Conservation (phyloP, 1,140 invertebrate genomes). For the Lerema accius region DNA sequence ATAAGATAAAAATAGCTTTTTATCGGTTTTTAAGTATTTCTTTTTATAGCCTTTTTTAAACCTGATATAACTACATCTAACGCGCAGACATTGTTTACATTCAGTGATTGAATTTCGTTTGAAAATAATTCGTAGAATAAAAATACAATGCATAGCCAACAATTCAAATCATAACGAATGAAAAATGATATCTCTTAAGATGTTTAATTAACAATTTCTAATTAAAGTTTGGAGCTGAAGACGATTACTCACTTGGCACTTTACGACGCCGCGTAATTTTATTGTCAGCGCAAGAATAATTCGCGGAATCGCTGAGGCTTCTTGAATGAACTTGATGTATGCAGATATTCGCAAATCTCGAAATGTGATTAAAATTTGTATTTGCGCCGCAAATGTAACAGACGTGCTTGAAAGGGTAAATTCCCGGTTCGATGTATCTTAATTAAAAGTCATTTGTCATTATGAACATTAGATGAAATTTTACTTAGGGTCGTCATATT, state of each 20-base stretch:
- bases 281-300: background rate
- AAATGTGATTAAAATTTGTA: conserved; percentile 1
- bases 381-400: conserved; percentile 6
- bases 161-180: background rate
- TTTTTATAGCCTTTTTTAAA: too few species aligned
- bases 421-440: background rate
- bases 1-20: too few species aligned
- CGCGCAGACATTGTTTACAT: too few species aligned
- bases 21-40: too few species aligned
- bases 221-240: background rate
- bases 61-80: too few species aligned
- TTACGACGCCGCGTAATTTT: background rate
- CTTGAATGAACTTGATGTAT: background rate
- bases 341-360: background rate
- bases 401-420: background rate
- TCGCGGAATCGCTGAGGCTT: background rate
- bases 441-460: background rate
- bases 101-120: too few species aligned
- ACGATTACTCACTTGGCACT: background rate
- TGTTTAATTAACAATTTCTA: background rate
- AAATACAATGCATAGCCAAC: background rate
- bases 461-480: too few species aligned
- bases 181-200: background rate
- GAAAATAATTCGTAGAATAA: too few species aligned
- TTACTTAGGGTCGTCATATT: too few species aligned